A percentile compares a stretch with the other conserved stretches of the same genome.
phyloP scores from a whole-genome alignment of 92 coral and sea anemone genomes.

The Palythoa grandis region DNA sequence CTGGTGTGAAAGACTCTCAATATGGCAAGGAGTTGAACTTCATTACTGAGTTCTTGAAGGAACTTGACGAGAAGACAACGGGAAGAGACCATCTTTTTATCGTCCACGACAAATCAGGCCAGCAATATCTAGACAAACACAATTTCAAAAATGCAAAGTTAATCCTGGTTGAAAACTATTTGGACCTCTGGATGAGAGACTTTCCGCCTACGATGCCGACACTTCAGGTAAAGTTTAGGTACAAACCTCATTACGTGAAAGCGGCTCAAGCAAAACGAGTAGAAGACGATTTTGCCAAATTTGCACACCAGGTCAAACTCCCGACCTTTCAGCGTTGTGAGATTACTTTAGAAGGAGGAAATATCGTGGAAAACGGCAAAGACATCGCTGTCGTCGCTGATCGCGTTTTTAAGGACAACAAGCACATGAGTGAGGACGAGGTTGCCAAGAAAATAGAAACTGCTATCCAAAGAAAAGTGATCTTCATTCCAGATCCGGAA shows the following conservation, averaged over 20 bases:
- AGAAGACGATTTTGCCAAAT: slow-evolving; percentile 45
- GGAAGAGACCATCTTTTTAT: slow-evolving; percentile 68
- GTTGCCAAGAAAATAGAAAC: slow-evolving; percentile 43
- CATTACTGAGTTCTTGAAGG: slow-evolving; percentile 50
- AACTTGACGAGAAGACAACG: slow-evolving; percentile 55
- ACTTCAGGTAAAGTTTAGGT: slow-evolving; percentile 59
- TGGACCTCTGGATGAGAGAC: slow-evolving; percentile 76
- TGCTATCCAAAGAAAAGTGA: slow-evolving; percentile 51
- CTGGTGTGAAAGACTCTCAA: slow-evolving; percentile 55
- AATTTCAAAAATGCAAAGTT: slow-evolving; percentile 54
- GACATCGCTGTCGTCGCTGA: slow-evolving; percentile 63
- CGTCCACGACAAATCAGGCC: slow-evolving; percentile 60
- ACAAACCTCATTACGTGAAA: slow-evolving; percentile 64
- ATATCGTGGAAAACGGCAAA: slow-evolving; percentile 72
- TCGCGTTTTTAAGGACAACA: slow-evolving; percentile 63
- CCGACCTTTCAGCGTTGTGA: slow-evolving; percentile 50
- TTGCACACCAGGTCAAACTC: slow-evolving; percentile 60
- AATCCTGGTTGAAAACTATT: slow-evolving; percentile 49
- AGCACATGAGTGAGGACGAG: slow-evolving; percentile 39
- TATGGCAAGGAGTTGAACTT: slow-evolving; percentile 49
- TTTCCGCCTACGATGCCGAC: slow-evolving; percentile 66
- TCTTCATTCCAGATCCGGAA: slow-evolving; percentile 62
- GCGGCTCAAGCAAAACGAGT: slow-evolving; percentile 49
- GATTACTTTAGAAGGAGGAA: slow-evolving; percentile 69
- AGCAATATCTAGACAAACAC: slow-evolving; percentile 38